Evolutionary conservation across 2,888 invertebrate species (phyloP), one percentile per base, ranked within the genome.

Genomic region (Cephus rjabovi): DNA sequence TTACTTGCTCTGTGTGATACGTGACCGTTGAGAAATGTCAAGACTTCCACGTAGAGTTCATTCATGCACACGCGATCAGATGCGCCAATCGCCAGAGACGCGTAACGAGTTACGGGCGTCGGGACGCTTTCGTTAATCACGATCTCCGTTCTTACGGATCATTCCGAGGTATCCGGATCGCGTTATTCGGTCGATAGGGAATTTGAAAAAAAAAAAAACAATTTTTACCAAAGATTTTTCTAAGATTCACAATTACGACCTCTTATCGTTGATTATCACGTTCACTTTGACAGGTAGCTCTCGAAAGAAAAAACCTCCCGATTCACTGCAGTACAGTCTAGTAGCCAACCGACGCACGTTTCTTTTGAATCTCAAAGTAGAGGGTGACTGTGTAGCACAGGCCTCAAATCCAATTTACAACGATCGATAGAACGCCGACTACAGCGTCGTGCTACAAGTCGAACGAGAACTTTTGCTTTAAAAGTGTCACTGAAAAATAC

Each of bases 361-460:
- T 23, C 56, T 56, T 56, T 56, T 56, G 56, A 56, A 56, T 56
- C 56, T 23, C 56, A 9, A 56, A 56, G 56, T 56, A 56, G 56
- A 56, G 56, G 56, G 56, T 23, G 23, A 15, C 33, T 23, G 71
- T 34, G 71, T 34, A 11, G 33, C 71, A 6, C 71, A 3, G 9
- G 56, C 56, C 83, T 83, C 79, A 82, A 87, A 87, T 87, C 86
- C 85, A 87, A 87, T 87, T 87, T 87, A 83, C 80, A 71, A 76
- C 85, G 87, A 87, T 87, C 87, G 86, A 87, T 87, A 80, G 73
- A 79, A 82, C 81, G 81, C 78, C 83, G 78, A 79, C 78, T 81
- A 75, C 81, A 77, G 74, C 71, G 23, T 56, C 56, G 56, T 1
- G 56, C 23, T 56, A 9, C 9, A 56, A 56, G 1, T 23, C 23